These are phyloP conservation scores for Gnatocerus cornutus DNA, from an alignment of 2,888 invertebrate genomes.

Conservation along the genomic window DNA sequence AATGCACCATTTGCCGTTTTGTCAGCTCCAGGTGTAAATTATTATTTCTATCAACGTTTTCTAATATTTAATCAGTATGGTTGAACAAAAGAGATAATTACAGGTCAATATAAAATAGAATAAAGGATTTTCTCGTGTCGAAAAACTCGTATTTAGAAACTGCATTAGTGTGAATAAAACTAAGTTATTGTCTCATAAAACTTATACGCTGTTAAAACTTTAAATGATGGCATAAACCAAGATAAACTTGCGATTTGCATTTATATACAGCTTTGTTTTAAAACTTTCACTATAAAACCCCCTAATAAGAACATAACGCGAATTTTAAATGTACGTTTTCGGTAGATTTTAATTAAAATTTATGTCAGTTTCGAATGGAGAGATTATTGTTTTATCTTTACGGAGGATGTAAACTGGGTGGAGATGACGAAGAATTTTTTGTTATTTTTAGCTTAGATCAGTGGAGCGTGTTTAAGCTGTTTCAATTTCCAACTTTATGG, in stretches of 20 bases:
- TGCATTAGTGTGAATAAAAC: conserved; percentile 55
- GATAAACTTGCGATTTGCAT: conserved; percentile 68
- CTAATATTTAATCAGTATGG: too few relatives aligned
- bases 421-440: conserved; percentile 43
- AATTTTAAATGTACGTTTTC: conserved; percentile 41
- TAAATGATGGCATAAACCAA: conserved; percentile 66
- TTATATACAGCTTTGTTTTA: conserved; percentile 65
- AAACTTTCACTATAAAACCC: conserved; percentile 59
- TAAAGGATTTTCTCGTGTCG: neutral
- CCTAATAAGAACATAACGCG: conserved; percentile 55
- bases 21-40: too few relatives aligned
- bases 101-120: too few relatives aligned
- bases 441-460: conserved; percentile 61
- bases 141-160: conserved; percentile 44
- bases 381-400: conserved; percentile 45
- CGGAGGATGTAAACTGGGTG: conserved; percentile 25
- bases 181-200: conserved; percentile 66
- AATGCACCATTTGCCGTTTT: too few relatives aligned
- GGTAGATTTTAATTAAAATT: conserved; percentile 58
- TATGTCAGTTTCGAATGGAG: conserved; percentile 39
- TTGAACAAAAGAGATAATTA: too few relatives aligned
- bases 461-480: conserved; percentile 61
- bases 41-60: too few relatives aligned
- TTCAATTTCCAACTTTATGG: conserved; percentile 65
- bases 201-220: conserved; percentile 66